Conservation (phyloP, 2,113 vertebrate genomes). For the Heterotilapia buettikoferi region DNA sequence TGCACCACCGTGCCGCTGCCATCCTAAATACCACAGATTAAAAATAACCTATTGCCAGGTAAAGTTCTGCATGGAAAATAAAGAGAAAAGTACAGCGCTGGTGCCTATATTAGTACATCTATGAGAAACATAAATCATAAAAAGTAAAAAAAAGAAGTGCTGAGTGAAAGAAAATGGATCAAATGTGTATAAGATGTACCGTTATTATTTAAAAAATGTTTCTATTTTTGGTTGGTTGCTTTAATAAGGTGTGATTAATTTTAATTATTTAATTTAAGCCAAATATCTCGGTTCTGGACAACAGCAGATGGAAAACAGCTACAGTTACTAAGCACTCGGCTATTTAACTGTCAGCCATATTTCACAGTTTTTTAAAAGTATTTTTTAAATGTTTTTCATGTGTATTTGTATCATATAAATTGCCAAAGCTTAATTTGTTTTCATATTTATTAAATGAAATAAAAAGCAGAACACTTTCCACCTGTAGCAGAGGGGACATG, state of each 20-base stretch:
- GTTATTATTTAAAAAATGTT: neutral
- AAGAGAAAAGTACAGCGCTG: neutral
- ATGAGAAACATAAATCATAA: neutral
- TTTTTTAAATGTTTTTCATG: neutral
- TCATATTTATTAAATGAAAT: neutral
- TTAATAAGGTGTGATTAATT: neutral
- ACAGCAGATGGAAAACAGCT: neutral
- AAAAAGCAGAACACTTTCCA: neutral
- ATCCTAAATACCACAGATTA: neutral
- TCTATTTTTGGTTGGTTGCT: neutral
- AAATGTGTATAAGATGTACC: neutral
- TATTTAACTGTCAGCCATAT: neutral
- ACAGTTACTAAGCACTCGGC: neutral
- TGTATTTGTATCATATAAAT: neutral
- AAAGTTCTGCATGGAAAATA: neutral
- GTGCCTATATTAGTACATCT: neutral
- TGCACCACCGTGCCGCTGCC: fast-evolving
- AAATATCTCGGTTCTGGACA: neutral
- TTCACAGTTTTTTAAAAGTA: neutral
- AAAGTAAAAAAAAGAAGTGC: neutral
- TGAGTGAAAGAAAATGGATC: neutral
- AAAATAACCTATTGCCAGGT: neutral
- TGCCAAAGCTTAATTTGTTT: neutral
- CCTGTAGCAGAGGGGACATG: neutral
- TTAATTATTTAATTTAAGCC: neutral